These are phyloP conservation scores for Macropis europaea DNA, from an alignment of 2,888 invertebrate genomes.

Conservation along the genomic window DNA sequence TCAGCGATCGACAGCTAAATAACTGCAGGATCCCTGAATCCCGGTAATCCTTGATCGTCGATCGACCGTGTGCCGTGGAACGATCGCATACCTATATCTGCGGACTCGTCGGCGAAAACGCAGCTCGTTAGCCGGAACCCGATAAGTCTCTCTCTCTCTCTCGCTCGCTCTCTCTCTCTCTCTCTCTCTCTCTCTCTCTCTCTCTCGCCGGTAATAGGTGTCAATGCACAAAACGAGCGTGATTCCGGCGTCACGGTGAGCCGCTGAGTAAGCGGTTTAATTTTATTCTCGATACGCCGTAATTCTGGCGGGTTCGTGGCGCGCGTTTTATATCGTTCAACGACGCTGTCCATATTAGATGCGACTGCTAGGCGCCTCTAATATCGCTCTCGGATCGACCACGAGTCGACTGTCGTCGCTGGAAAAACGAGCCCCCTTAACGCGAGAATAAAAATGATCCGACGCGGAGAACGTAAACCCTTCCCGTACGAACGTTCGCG, in stretches of 20 bases:
- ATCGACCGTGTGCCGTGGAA: not conserved
- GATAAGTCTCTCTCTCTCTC: no score
- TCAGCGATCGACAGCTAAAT: no score
- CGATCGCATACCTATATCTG: no score
- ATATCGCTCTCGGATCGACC: slow-evolving; percentile 9
- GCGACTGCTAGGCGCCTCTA: slow-evolving; percentile 35
- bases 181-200: no score
- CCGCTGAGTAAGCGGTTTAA: slow-evolving; percentile 18
- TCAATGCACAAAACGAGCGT: slow-evolving; percentile 4
- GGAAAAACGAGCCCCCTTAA: not conserved
- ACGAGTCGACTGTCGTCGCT: not conserved
- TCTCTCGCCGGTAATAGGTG: not conserved
- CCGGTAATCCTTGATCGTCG: no score
- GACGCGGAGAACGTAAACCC: not conserved
- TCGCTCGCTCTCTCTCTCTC: no score
- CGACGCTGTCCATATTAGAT: slow-evolving; percentile 32
- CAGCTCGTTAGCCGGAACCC: no score
- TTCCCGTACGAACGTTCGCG: no score
- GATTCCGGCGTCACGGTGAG: slow-evolving; percentile 10
- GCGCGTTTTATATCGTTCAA: not conserved
- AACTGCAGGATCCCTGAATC: no score
- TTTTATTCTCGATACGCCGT: slow-evolving; percentile 21
- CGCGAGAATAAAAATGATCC: not conserved
- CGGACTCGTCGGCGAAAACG: no score
- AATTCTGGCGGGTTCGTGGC: not conserved